Evolutionary conservation across 2,113 vertebrate species (phyloP), one percentile per base, ranked within the genome.

Genomic region (Aldabrachelys gigantea): DNA sequence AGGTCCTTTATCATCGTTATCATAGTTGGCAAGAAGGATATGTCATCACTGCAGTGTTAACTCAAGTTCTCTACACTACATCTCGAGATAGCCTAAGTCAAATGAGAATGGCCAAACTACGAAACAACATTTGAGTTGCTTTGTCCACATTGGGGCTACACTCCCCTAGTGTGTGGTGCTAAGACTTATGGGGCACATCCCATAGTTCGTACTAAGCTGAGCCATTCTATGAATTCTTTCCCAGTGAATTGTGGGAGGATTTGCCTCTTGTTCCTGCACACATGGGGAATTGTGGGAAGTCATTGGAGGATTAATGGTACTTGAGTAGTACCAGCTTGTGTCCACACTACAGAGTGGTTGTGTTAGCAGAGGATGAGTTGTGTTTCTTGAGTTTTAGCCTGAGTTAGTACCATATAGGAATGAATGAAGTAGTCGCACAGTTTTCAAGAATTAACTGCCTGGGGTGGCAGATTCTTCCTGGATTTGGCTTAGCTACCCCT

Each of bases 41-140:
- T 75, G 38, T 21, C 22, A 31, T 83, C 11, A 19, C 41, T 90
- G 88, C 56, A 53, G 89, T 24, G 2, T 25, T 59, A n/a, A 17
- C 4, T 82, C 6, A 13, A 8, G n/a, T 62, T 41, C 10, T 4
- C 4, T n/a, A 0, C 0, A 0, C 41, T 92, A 29, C 0, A 4
- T 93, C 49, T 72, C 38, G 38, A 80, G 21, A 4, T 12, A 17
- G 7, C 22, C 8, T 24, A 38, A 38, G 79, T 80, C 57, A 52
- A 52, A 35, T 52, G 47, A 35, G 22, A 85, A 31, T 19, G 94
- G 79, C 65, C 0, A 0, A 35, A 82, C 41, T n/a, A 17, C 31
- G 35, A 5, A 31, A 0, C 2, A 57, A 12, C 31, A 9, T 8
- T 38, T 56, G 2, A 49, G 16, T 1, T 72, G 16, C 27, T 80